Base-by-base conservation (phyloP, 2,888 invertebrate genomes). In the Neoascia interrupta region DNA sequence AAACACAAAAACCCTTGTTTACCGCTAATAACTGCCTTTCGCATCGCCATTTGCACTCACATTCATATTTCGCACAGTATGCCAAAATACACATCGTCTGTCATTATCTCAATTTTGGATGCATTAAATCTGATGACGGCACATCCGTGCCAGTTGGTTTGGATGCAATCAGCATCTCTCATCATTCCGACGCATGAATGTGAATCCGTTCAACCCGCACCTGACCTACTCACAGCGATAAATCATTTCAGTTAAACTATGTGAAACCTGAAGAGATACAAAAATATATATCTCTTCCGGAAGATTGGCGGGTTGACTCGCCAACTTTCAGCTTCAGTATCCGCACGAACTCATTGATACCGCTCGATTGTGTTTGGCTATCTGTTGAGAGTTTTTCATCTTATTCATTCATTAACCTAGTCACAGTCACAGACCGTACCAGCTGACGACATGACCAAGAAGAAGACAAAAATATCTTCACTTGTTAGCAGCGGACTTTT, bases 191-290 rank as follows among this genome's bases (percentile, higher is more conserved):
- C 43, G 58, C 53, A 61, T 73, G 54, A 36, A 49, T 49, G 54
- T 43, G 56, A 75, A 76, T 51, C 39, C 75, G 45, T 10, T 54
- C 41, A 13, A 16, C 49, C 23, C n/a, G n/a, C 64, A 76, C 70
- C 70, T 76, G 76, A 76, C 70, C 70, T 64, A 76, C 64, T 76
- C 70, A 54, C 64, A 47, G 60, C 64, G 41, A 70, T 64, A 70
- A 76, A 76, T 70, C 70, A 76, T 76, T 64, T 63, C 47, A n/a
- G 58, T 45, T 51, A 76, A 70, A 70, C 76, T 70, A 76, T 76
- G 76, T 69, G 64, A 39, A 70, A 76, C 58, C 45, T 54, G 19
- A 41, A 45, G 54, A 66, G 70, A 72, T 63, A 49, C 47, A 23
- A 31, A n/a, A 31, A 3, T 31, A n/a, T 31, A 31, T 6, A n/a